Evolutionary conservation across 2,797 vertebrate species (phyloP).

Genomic region (Apogon hyalosoma): DNA sequence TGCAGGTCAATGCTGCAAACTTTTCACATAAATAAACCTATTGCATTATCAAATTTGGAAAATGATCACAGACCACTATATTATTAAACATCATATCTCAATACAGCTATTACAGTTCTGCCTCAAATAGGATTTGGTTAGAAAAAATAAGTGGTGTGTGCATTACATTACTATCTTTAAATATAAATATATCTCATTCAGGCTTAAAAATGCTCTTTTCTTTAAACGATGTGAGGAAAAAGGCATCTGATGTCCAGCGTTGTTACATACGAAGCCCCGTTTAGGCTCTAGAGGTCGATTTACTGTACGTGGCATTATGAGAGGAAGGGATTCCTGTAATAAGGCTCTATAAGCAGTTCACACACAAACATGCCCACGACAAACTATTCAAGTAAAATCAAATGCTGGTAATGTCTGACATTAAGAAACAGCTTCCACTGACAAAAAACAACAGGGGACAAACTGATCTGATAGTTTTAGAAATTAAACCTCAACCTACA

Average conservation of each 20-base stretch:
- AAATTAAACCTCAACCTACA: conserved; percentile 22
- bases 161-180: conserved; percentile 73
- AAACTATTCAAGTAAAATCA: conserved; percentile 71
- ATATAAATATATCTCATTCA: conserved; percentile 80
- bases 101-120: conserved; percentile 41
- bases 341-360: conserved; percentile 48
- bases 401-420: conserved; percentile 77
- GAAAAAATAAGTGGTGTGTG: conserved; percentile 82
- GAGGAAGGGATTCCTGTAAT: conserved; percentile 25
- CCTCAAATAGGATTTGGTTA: conserved; percentile 75
- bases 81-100: conserved; percentile 52
- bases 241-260: conserved; percentile 63
- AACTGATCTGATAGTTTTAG: background rate
- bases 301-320: conserved; percentile 49
- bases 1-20: conserved; percentile 45
- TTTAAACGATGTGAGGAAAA: conserved; percentile 23
- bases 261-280: conserved; percentile 29
- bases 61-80: conserved; percentile 59
- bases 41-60: conserved; percentile 74
- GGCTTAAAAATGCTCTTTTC: conserved; percentile 71
- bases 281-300: conserved; percentile 43
- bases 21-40: conserved; percentile 65
- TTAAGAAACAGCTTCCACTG: conserved; percentile 53
- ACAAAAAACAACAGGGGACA: conserved; percentile 13
- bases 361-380: conserved; percentile 42